Base-by-base conservation (phyloP, 2,888 invertebrate species). In the Epinotia nisella region DNA sequence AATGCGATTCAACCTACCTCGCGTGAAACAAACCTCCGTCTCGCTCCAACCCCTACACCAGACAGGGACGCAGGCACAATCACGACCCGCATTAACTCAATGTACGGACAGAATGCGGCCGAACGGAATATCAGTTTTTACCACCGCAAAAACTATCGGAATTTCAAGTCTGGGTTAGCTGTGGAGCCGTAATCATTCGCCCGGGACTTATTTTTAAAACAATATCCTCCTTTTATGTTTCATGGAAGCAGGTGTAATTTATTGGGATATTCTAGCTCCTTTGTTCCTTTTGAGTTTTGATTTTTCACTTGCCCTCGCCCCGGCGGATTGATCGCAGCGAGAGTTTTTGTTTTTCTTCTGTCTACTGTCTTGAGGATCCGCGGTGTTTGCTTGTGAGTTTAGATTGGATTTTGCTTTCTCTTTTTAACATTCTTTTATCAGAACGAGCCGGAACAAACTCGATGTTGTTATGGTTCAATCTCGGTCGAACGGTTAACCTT, bases 51-150 rank as follows among this genome's bases (percentile, higher is more conserved):
- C 76, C 82, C 74, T 76, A 62, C 64, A 72, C 74, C 70, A 77
- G 84, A 90, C 80, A 83, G 84, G 83, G 90, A 91, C 79, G 79
- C 81, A 78, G 70, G 80, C 83, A 89, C 90, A 92, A 92, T 93
- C 93, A 90, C 92, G 89, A 87, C 91, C 88, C 87, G 88, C 90
- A 92, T 92, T 91, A 92, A 91, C 92, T 92, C 90, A 88, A 91
- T 91, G 91, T 90, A 91, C 80, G 87, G 87, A 87, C 86, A 83
- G 88, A 90, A 88, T 89, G 88, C 88, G 88, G 88, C 83, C 90
- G 88, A 87, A 90, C 87, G 90, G 90, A 91, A 90, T 92, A 91
- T 92, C 90, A 90, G 89, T 91, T 93, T 93, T 93, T 92, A 91
- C 88, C 80, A 88, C 80, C 88, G 93, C 91, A 93, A 93, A 93